These are phyloP conservation scores for Acanthiza pusilla DNA, from an alignment of 2,797 vertebrate genomes.

Conservation along the genomic window DNA sequence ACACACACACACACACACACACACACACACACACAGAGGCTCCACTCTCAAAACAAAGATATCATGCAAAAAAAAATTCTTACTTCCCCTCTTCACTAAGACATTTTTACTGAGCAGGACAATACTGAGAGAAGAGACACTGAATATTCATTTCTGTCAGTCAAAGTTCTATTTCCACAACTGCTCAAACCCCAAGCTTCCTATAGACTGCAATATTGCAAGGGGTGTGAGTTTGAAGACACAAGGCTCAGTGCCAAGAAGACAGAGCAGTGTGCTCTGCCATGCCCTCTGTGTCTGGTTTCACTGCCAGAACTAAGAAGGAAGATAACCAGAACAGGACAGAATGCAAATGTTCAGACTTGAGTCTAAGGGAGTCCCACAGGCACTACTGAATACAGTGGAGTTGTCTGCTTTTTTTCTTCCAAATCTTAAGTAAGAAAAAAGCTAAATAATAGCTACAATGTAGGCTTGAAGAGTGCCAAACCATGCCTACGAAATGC, in stretches of 20 bases:
- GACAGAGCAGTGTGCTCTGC: background rate
- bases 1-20: background rate
- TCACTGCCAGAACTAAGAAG: background rate
- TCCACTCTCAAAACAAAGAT: background rate
- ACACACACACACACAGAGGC: background rate
- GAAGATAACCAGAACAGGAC: background rate
- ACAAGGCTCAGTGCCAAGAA: background rate
- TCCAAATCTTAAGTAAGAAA: background rate
- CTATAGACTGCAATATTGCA: background rate
- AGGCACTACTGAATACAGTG: background rate
- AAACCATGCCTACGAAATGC: background rate
- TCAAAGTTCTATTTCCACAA: background rate
- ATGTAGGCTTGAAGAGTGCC: background rate
- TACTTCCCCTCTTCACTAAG: background rate
- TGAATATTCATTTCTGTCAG: background rate
- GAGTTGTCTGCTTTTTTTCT: background rate
- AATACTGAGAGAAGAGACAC: background rate
- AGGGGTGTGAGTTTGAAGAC: background rate
- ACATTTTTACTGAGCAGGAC: background rate
- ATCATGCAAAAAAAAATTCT: background rate
- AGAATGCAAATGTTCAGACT: background rate
- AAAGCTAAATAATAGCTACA: background rate
- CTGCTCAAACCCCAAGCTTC: background rate
- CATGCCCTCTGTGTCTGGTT: background rate
- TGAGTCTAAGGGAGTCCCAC: background rate